Evolutionary conservation across 2,113 vertebrate species (phyloP).

Genomic region (Todiramphus chloris): DNA sequence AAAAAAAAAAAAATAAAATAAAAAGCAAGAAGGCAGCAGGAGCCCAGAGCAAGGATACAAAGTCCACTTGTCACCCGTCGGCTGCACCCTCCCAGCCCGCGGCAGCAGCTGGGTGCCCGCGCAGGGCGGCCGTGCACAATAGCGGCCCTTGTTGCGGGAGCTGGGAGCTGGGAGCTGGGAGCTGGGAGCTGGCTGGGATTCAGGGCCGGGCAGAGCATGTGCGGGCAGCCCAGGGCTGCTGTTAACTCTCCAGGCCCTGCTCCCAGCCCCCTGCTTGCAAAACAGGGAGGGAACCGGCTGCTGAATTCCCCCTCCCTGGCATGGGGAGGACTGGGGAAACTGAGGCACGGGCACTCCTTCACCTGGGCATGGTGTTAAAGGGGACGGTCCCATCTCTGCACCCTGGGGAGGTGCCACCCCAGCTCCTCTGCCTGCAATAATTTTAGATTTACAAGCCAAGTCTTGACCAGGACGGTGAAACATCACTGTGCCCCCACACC

Average conservation of each 20-base stretch:
- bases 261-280: rapidly evolving
- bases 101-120: slow-evolving; percentile 25
- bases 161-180: slow-evolving; percentile 12
- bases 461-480: rapidly evolving
- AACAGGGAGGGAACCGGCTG: background rate
- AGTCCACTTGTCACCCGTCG: slow-evolving; percentile 39
- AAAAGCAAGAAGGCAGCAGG: background rate
- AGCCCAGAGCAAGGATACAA: background rate
- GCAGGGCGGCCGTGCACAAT: background rate
- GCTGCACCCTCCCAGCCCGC: background rate
- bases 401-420: rapidly evolving
- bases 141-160: slow-evolving; percentile 15
- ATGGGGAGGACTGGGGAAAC: rapidly evolving
- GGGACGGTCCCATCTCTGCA: rapidly evolving
- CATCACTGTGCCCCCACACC: rapidly evolving
- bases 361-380: background rate
- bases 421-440: rapidly evolving
- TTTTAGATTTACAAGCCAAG: background rate
- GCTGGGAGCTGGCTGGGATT: slow-evolving; percentile 27
- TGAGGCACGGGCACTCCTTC: background rate
- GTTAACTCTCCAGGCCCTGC: slow-evolving; percentile 5
- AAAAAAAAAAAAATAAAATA: background rate
- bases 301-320: rapidly evolving
- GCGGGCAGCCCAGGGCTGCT: background rate
- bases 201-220: slow-evolving; percentile 21